Percentiles rank a stretch among this genome's conserved stretches.
These are phyloP conservation scores for Campoletis raptor DNA, from an alignment of 2,888 invertebrate species.

Conservation along the genomic window DNA sequence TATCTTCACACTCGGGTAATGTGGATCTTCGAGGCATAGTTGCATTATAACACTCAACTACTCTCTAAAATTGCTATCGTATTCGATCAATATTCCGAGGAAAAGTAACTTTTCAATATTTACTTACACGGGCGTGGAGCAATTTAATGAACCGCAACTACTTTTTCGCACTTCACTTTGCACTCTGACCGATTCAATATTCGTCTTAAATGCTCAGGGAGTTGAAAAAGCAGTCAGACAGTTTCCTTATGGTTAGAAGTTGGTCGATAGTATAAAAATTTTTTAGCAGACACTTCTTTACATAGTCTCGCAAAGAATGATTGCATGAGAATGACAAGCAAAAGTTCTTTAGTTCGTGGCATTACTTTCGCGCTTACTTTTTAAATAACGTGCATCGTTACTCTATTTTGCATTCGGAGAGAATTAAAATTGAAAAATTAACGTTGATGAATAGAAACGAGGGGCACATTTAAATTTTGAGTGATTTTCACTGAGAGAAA, in stretches of 20 bases:
- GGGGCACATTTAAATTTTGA: too few relatives aligned
- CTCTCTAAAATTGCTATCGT: neutral
- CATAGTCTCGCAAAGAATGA: constrained; percentile 1
- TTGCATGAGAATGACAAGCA: constrained; percentile 21
- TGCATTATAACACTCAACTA: constrained; percentile 18
- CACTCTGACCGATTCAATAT: constrained; percentile 30
- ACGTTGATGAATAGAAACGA: too few relatives aligned
- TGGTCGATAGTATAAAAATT: constrained; percentile 5
- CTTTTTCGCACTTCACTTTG: constrained; percentile 24
- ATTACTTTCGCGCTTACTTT: neutral
- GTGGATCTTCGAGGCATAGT: neutral
- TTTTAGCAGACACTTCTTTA: constrained; percentile 23
- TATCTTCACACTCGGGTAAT: neutral
- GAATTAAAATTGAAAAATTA: too few relatives aligned
- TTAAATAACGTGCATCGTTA: neutral
- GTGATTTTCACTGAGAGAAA: too few relatives aligned
- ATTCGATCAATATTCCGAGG: constrained; percentile 9
- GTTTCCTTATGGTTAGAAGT: neutral
- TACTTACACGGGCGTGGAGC: neutral
- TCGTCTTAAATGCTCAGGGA: constrained; percentile 15
- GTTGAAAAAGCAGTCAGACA: constrained; percentile 12
- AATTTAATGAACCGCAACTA: constrained; percentile 38
- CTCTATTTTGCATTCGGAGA: neutral
- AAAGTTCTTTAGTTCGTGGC: constrained; percentile 10
- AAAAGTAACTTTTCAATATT: constrained; percentile 34